Evolutionary conservation across 2,797 vertebrate genomes (phyloP).

Genomic region (Hirundo rustica): DNA sequence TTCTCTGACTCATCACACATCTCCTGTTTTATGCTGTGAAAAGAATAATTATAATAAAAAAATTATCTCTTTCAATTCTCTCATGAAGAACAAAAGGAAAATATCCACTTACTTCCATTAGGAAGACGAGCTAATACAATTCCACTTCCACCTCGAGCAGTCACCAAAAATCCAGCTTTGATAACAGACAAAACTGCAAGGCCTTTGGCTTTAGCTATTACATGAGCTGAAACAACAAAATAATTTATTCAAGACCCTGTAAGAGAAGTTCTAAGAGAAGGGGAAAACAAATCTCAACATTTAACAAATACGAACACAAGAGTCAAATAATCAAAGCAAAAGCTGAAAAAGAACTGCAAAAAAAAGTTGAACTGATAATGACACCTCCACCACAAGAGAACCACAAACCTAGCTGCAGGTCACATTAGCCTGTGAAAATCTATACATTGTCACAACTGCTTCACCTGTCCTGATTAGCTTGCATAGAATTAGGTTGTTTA

Average conservation of each 20-base stretch:
- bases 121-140: conserved; percentile 88
- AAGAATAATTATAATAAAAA: background rate
- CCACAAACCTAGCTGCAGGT: background rate
- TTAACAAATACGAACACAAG: background rate
- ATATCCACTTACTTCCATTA: conserved; percentile 85
- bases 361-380: background rate
- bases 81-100: background rate
- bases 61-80: background rate
- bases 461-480: background rate
- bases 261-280: background rate
- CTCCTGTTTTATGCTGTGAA: background rate
- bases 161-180: conserved; percentile 95
- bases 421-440: background rate
- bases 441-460: background rate
- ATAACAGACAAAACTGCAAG: conserved; percentile 93
- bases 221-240: conserved; percentile 81
- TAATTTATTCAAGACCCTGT: background rate
- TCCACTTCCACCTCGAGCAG: conserved; percentile 92
- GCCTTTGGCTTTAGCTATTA: conserved; percentile 94
- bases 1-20: background rate
- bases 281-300: background rate
- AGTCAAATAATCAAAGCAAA: background rate
- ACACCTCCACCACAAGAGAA: background rate
- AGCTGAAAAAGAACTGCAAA: background rate
- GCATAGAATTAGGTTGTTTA: background rate